Base-by-base conservation (phyloP, 2,888 invertebrate species). In the Caenorhabditis sp. region DNA sequence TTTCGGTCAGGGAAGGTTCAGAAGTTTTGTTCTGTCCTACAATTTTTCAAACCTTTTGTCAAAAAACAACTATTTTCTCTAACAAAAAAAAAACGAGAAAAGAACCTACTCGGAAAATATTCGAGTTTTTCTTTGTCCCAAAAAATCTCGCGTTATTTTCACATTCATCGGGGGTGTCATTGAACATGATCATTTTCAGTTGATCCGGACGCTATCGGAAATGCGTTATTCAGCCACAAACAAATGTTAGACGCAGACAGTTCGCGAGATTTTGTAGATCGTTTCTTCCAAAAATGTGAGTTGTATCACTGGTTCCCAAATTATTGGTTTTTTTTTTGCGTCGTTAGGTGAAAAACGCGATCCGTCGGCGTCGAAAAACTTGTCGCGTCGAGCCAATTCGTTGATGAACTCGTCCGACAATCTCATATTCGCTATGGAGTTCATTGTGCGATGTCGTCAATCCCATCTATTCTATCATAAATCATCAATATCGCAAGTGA, bases 391-490 rank as follows among this genome's bases (percentile, higher is more conserved):
- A 2, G n/a, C 61, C 14, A 27, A 61, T n/a, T 58, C 62, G 2
- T 19, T 57, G 26, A 69, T 73, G 62, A 37, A 53, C 60, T 53
- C 53, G 1, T 59, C 58, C 4, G 55, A 55, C 0, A 43, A 62
- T n/a, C 59, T 66, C 58, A 59, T 55, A 3, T 27, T 60, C 12
- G 60, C 66, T 58, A 58, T 69, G 50, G 73, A 73, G 3, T 73
- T 73, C 21, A 23, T 73, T n/a, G 66, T 73, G n/a, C 17, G 73
- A 51, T 73, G 73, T 14, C 65, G 73, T 19, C 73, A 73, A 37
- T 51, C 72, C 0, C 67, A 67, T 19, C 12, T 72, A 1, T 72
- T 72, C n/a, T 51, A 53, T 24, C 24, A 43, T 3, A 58, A 58
- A 24, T 26, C 21, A 14, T 17, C 27, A n/a, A 5, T 50, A 51